These are phyloP conservation scores for Philopedon plagiatum DNA, from an alignment of 2,888 invertebrate genomes.

Conservation along the genomic window DNA sequence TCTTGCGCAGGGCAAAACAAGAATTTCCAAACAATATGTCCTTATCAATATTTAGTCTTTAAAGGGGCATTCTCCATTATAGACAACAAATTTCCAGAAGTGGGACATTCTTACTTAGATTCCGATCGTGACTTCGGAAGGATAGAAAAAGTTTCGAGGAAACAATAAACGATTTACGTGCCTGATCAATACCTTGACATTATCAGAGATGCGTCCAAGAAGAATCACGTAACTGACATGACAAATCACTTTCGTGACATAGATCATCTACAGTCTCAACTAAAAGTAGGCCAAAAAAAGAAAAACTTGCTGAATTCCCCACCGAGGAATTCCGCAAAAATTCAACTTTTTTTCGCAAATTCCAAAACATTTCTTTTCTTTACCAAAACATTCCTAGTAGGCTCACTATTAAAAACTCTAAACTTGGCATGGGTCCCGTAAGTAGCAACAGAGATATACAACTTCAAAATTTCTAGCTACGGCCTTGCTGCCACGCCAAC, in stretches of 20 bases:
- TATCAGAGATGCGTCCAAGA: slow-evolving; percentile 50
- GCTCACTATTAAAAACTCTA: too few species aligned
- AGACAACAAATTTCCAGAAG: slow-evolving; percentile 62
- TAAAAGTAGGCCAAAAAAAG: too few species aligned
- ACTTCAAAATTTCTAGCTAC: too few species aligned
- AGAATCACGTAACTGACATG: slow-evolving; percentile 55
- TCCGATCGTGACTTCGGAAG: slow-evolving; percentile 60
- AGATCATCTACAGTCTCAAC: too few species aligned
- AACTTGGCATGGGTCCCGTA: too few species aligned
- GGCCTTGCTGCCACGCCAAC: too few species aligned
- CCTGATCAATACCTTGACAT: slow-evolving; percentile 59
- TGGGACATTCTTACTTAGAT: slow-evolving; percentile 61
- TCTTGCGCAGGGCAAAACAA: slow-evolving; percentile 60
- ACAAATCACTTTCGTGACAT: slow-evolving; percentile 46
- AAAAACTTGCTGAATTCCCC: too few species aligned
- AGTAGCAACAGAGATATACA: too few species aligned
- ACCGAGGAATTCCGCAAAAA: too few species aligned
- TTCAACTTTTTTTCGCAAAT: too few species aligned
- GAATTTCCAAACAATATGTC: slow-evolving; percentile 56
- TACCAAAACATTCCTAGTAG: too few species aligned
- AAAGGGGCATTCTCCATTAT: slow-evolving; percentile 57
- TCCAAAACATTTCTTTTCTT: too few species aligned
- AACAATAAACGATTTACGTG: slow-evolving; percentile 56
- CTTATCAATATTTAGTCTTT: slow-evolving; percentile 55
- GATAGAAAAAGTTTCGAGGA: slow-evolving; percentile 59